phyloP scores from a whole-genome alignment of 1,140 invertebrate genomes.

The Caenorhabditis inopinata region DNA sequence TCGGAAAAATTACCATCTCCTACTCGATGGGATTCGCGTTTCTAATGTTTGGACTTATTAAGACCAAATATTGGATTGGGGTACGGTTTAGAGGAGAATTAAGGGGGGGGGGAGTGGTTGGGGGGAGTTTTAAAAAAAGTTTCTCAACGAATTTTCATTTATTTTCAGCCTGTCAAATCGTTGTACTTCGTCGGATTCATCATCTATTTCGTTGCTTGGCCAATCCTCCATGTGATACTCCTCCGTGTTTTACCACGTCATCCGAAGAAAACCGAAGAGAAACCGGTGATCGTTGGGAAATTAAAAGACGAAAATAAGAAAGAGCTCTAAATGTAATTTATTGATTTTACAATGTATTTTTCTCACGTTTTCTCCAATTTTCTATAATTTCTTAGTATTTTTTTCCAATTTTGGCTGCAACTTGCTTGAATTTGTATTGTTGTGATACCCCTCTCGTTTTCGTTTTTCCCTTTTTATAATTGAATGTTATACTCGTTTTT shows the following conservation, averaged over 20 bases:
- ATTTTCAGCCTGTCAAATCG: slow-evolving; percentile 58
- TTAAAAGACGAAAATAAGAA: neutral
- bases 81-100: slow-evolving; percentile 44
- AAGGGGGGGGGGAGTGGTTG: too few relatives aligned
- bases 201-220: slow-evolving; percentile 61
- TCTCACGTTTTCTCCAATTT: neutral
- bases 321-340: slow-evolving; percentile 17
- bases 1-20: slow-evolving; percentile 39
- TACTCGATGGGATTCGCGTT: slow-evolving; percentile 65
- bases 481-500: too few relatives aligned
- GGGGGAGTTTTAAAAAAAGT: neutral
- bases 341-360: neutral
- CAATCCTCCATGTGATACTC: slow-evolving; percentile 52
- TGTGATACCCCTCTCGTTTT: neutral
- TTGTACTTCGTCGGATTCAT: slow-evolving; percentile 64
- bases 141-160: too few relatives aligned
- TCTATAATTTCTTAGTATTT: neutral
- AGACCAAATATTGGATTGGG: slow-evolving; percentile 64
- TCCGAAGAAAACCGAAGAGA: slow-evolving; percentile 30
- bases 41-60: slow-evolving; percentile 64
- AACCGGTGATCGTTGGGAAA: too few relatives aligned
- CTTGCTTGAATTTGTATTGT: too few relatives aligned
- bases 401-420: neutral
- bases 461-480: neutral
- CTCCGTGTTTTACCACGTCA: slow-evolving; percentile 54